Base-by-base conservation (phyloP, 1,140 invertebrate genomes). In the Gonioctena quinquepunctata region DNA sequence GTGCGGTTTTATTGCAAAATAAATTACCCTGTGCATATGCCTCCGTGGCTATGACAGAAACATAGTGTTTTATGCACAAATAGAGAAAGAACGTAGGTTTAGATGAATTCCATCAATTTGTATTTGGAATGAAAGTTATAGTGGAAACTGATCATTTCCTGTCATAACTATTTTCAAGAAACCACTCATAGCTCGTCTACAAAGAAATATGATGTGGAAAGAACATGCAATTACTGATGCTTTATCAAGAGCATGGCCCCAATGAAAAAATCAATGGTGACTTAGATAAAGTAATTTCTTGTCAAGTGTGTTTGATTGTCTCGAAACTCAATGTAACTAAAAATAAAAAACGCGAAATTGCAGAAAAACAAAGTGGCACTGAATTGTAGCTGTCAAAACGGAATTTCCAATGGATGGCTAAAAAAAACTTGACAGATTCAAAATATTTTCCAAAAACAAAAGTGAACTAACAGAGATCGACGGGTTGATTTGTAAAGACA, bases 391-490 rank as follows among this genome's bases (percentile, higher is more conserved):
- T 68, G 21, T 80, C 42, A 68, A 67, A 52, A 21, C 73, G 69
- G 42, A 69, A 74, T 59, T 42, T 19, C 69, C 73, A 63, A 74
- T 19, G 81, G 81, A 4, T 85, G 81, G 83, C 84, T 83, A 60
- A 72, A 79, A 49, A n/a, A 42, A 42, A 42, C 1, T 13, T 19
- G n/a, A n/a, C n/a, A n/a, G n/a, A 59, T n/a, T 63, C 48, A 33
- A 49, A 63, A 49, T 42, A 18, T 63, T 27, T 42, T 28, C 5
- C 5, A 28, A 13, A 28, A 42, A 23, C 21, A 21, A 18, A 28
- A 28, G 27, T 28, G 8, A 28, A 8, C 27, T 28, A 4, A 28
- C 27, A 28, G 27, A 4, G 3, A 4, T 28, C 3, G 8, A 28
- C 8, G 27, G 8, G 3, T 28, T 28, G 23, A n/a, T 42, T 6